Evolutionary conservation across 2,113 vertebrate species (phyloP).

Genomic region (Solenodon paradoxus): DNA sequence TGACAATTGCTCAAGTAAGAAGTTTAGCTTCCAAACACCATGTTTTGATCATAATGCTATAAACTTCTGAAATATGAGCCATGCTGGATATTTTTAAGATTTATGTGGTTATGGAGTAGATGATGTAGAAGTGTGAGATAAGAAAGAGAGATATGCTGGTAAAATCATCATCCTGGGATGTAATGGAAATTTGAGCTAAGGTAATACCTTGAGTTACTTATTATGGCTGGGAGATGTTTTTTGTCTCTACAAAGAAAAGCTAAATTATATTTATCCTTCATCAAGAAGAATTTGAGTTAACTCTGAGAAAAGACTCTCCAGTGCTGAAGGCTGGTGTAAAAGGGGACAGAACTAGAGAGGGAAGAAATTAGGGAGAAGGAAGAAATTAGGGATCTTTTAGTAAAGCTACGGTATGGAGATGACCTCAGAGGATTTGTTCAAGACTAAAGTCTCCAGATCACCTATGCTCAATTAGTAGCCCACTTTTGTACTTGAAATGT

Average conservation of each 20-base stretch:
- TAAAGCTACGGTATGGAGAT: neutral
- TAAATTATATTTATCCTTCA: neutral
- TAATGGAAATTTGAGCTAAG: neutral
- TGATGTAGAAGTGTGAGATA: neutral
- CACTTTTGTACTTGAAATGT: neutral
- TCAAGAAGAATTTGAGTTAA: neutral
- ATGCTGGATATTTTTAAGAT: neutral
- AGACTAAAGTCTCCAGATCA: neutral
- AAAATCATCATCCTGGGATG: neutral
- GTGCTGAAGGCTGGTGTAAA: neutral
- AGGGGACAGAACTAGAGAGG: neutral
- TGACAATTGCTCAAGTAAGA: neutral
- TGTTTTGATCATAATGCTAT: neutral
- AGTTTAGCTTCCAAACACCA: neutral
- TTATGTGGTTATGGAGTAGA: neutral
- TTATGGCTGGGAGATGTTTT: neutral
- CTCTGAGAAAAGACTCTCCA: neutral
- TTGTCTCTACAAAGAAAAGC: neutral
- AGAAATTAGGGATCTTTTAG: neutral
- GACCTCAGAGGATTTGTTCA: neutral
- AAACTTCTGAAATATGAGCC: neutral
- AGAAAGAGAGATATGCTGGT: neutral
- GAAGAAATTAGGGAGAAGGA: neutral
- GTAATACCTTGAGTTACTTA: neutral
- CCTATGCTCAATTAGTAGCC: neutral